A percentile compares a stretch with the other conserved stretches of the same genome.
phyloP scores from a whole-genome alignment of 2,888 invertebrate genomes.

The Temnothorax rugatulus region DNA sequence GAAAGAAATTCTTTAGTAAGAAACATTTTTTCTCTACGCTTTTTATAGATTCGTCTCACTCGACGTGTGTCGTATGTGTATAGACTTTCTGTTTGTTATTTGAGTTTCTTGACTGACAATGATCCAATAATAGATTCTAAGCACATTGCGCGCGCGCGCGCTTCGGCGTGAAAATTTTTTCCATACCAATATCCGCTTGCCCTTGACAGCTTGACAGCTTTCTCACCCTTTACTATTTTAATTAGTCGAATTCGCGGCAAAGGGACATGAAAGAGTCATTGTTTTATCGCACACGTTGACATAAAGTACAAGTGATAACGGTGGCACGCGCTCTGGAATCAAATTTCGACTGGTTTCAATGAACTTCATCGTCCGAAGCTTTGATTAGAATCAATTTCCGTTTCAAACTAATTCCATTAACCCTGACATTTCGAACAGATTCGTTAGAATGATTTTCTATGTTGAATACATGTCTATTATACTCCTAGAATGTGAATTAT shows the following conservation, averaged over 20 bases:
- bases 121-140: slow-evolving; percentile 40
- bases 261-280: neutral
- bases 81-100: slow-evolving; percentile 32
- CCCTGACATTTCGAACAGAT: slow-evolving; percentile 29
- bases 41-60: slow-evolving; percentile 13
- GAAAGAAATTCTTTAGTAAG: neutral
- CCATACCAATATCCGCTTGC: slow-evolving; percentile 34
- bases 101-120: slow-evolving; percentile 44
- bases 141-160: slow-evolving; percentile 30
- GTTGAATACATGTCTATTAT: neutral
- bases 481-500: neutral
- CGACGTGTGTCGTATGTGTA: neutral
- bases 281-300: slow-evolving; percentile 25
- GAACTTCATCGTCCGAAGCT: slow-evolving; percentile 21
- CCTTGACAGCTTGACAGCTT: slow-evolving; percentile 13
- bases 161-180: slow-evolving; percentile 41
- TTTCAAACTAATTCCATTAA: slow-evolving; percentile 40
- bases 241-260: slow-evolving; percentile 38
- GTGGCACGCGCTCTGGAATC: slow-evolving; percentile 31
- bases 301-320: slow-evolving; percentile 35
- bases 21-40: slow-evolving; percentile 2
- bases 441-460: slow-evolving; percentile 23
- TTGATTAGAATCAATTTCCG: slow-evolving; percentile 29
- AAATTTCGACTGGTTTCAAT: neutral
- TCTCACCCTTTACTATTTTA: slow-evolving; percentile 6